Conservation (phyloP, 2,888 invertebrate genomes). For the Caenorhabditis drosophilae region DNA sequence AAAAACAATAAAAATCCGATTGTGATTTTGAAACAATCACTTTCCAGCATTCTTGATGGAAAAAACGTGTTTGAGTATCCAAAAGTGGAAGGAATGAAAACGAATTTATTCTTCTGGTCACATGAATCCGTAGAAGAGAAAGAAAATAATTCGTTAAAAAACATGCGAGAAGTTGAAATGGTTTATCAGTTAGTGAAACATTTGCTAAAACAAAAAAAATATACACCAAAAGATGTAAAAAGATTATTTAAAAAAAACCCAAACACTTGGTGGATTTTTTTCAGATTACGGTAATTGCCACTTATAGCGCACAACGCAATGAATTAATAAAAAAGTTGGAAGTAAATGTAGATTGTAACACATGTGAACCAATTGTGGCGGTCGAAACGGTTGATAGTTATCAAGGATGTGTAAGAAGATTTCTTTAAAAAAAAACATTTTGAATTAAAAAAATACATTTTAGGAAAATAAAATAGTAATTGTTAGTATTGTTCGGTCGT, state of each 20-base stretch:
- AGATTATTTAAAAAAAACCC: too few relatives aligned
- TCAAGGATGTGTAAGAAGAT: constrained; percentile 45
- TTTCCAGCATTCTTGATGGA: constrained; percentile 53
- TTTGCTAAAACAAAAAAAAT: constrained; percentile 50
- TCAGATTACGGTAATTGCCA: constrained; percentile 79
- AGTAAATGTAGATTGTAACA: neutral
- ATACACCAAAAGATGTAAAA: constrained; percentile 20
- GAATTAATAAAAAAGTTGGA: constrained; percentile 1
- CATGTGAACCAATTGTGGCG: constrained; percentile 15
- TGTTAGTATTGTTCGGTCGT: constrained; percentile 81
- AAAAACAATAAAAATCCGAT: too few relatives aligned
- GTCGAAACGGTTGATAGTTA: constrained; percentile 52
- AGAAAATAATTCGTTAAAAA: constrained; percentile 14
- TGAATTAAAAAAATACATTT: neutral
- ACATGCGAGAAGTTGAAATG: constrained; percentile 70
- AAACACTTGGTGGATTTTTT: constrained; percentile 1
- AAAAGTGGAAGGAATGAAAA: constrained; percentile 75
- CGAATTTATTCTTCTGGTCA: constrained; percentile 76
- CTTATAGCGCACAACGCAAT: constrained; percentile 78
- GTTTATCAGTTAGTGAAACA: constrained; percentile 70
- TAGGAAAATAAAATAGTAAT: constrained; percentile 75
- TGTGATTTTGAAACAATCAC: too few relatives aligned
- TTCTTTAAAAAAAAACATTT: neutral
- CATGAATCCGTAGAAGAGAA: constrained; percentile 32
- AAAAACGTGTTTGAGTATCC: constrained; percentile 74